These are phyloP conservation scores for Drosophila bifasciata DNA, from an alignment of 1,140 invertebrate genomes.

Conservation along the genomic window DNA sequence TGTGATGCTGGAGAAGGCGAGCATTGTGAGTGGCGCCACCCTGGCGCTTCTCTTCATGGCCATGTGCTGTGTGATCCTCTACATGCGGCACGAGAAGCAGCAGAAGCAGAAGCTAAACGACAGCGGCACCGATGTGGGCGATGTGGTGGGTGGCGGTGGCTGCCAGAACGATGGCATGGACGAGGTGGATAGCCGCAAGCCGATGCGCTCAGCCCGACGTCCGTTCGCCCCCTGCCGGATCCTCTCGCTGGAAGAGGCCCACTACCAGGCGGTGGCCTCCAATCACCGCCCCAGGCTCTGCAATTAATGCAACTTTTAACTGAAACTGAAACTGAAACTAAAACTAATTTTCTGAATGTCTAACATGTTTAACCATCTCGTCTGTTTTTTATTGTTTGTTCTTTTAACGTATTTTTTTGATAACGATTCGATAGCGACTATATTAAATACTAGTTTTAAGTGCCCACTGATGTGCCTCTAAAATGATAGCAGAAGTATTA, in stretches of 20 bases:
- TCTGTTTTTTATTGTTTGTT: constrained; percentile 31
- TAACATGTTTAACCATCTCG: constrained; percentile 40
- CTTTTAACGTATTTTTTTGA: constrained; percentile 21
- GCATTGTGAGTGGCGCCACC: constrained; percentile 94
- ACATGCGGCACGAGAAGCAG: constrained; percentile 91
- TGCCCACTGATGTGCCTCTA: constrained; percentile 45
- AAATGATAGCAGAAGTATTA: constrained; percentile 53
- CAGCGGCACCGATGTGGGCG: constrained; percentile 45
- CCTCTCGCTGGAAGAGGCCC: constrained; percentile 68
- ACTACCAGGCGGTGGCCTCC: constrained; percentile 44
- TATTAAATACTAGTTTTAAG: constrained; percentile 37
- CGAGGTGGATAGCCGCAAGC: constrained; percentile 75
- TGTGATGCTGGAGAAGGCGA: constrained; percentile 95
- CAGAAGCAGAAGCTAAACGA: constrained; percentile 86
- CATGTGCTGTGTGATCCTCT: constrained; percentile 93
- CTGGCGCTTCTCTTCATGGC: constrained; percentile 94
- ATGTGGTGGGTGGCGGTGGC: constrained; percentile 37
- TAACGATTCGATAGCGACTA: constrained; percentile 3
- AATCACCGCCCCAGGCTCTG: constrained; percentile 59
- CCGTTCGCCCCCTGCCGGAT: constrained; percentile 78
- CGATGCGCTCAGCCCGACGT: constrained; percentile 60
- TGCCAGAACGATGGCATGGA: constrained; percentile 77
- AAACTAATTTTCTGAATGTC: constrained; percentile 31
- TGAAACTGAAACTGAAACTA: not conserved
- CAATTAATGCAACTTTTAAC: constrained; percentile 15